A percentile compares a stretch with the other conserved stretches of the same genome.
phyloP scores from a whole-genome alignment of 2,888 invertebrate species.

The Phengaris alcon region DNA sequence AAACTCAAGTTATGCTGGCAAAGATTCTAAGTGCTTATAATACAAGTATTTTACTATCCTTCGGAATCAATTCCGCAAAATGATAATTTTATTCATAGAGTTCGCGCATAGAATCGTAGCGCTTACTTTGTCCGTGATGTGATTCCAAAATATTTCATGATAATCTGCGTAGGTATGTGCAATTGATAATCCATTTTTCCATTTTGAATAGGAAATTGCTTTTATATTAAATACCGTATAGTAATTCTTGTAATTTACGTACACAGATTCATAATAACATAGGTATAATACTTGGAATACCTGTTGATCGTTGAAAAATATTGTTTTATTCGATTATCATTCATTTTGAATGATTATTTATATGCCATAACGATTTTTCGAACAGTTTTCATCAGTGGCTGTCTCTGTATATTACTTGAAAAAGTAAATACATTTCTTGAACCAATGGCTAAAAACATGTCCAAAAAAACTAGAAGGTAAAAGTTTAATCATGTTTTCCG shows the following conservation, averaged over 20 bases:
- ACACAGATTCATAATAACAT: background rate
- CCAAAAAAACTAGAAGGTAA: background rate
- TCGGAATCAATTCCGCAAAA: constrained; percentile 76
- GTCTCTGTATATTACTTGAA: background rate
- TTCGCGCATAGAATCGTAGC: constrained; percentile 72
- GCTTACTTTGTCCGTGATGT: constrained; percentile 76
- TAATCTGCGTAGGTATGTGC: constrained; percentile 27
- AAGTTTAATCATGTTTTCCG: background rate
- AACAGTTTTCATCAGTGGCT: no score
- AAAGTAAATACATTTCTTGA: background rate
- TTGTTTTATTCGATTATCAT: no score
- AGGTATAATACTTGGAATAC: no score
- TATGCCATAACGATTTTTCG: no score
- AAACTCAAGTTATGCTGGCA: constrained; percentile 27
- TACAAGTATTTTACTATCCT: constrained; percentile 67
- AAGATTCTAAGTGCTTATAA: constrained; percentile 47
- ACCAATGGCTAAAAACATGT: background rate
- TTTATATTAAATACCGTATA: background rate
- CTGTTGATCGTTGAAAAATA: no score
- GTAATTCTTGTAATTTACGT: background rate
- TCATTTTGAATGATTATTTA: no score
- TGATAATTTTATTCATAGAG: constrained; percentile 79
- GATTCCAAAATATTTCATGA: constrained; percentile 54
- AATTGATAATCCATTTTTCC: constrained; percentile 22
- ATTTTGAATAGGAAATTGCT: constrained; percentile 16